Conservation (phyloP, 1,140 invertebrate genomes). For the Zaprionus davidi region DNA sequence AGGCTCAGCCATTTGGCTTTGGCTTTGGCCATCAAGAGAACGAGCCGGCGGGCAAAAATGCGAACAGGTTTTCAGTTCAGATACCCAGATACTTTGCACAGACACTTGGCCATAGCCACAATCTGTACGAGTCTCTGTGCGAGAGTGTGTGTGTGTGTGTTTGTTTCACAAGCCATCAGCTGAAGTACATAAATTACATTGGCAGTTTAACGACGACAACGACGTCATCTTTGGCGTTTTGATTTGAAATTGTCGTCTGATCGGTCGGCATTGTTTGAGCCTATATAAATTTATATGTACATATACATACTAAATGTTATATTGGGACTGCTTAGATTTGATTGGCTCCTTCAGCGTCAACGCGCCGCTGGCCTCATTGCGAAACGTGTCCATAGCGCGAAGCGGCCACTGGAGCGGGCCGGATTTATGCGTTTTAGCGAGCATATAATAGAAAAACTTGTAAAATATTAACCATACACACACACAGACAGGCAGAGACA, state of each 20-base stretch:
- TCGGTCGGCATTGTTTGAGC: constrained; percentile 61
- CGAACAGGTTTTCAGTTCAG: constrained; percentile 55
- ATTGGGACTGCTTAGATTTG: constrained; percentile 7
- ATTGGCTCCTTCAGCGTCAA: constrained; percentile 35
- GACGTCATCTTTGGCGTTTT: constrained; percentile 27
- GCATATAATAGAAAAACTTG: constrained; percentile 47
- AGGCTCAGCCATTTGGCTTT: constrained; percentile 34
- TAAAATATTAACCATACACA: constrained; percentile 25
- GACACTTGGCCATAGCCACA: constrained; percentile 51
- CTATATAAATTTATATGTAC: background rate
- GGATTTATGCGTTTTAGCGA: constrained; percentile 42
- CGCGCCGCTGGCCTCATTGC: constrained; percentile 17
- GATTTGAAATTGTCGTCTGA: constrained; percentile 63
- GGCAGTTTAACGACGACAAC: constrained; percentile 61
- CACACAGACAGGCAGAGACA: background rate
- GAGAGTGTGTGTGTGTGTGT: constrained; percentile 23
- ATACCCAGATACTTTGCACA: constrained; percentile 41
- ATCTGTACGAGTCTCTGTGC: constrained; percentile 17
- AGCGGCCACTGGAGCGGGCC: constrained; percentile 13
- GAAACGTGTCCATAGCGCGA: constrained; percentile 35
- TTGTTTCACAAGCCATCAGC: constrained; percentile 62
- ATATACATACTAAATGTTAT: background rate
- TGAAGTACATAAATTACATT: constrained; percentile 78
- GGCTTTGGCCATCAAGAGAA: constrained; percentile 64
- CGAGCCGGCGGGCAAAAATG: constrained; percentile 42